These are phyloP conservation scores for Amorpha juglandis DNA, from an alignment of 2,888 invertebrate genomes.

Conservation along the genomic window DNA sequence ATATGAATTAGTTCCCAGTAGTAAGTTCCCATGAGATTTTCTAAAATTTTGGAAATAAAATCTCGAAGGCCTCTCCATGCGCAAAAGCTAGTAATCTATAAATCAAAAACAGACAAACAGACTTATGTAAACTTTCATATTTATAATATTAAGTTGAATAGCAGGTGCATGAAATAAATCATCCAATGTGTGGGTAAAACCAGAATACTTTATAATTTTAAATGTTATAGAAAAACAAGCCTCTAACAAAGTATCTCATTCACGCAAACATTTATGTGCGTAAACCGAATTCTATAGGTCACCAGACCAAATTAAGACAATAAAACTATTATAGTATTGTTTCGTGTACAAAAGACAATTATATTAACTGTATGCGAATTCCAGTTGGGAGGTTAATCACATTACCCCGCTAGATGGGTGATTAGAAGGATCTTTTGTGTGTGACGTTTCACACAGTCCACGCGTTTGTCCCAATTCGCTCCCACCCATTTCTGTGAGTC, in stretches of 20 bases:
- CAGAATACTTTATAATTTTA: not conserved
- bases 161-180: too few species aligned
- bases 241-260: not conserved
- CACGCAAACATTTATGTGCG: slow-evolving; percentile 40
- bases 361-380: slow-evolving; percentile 67
- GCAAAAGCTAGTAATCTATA: too few species aligned
- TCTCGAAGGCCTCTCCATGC: too few species aligned
- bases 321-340: slow-evolving; percentile 77
- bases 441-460: slow-evolving; percentile 25
- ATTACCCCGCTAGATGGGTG: slow-evolving; percentile 46
- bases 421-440: slow-evolving; percentile 27
- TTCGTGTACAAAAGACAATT: slow-evolving; percentile 74
- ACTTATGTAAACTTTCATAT: too few species aligned
- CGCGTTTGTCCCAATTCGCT: not conserved
- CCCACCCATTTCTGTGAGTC: not conserved
- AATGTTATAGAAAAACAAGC: not conserved
- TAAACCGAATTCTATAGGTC: slow-evolving; percentile 54
- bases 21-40: too few species aligned
- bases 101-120: too few species aligned
- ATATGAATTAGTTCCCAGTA: too few species aligned
- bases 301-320: slow-evolving; percentile 64
- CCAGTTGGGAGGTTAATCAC: slow-evolving; percentile 59
- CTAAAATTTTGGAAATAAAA: too few species aligned
- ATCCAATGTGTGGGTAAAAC: too few species aligned
- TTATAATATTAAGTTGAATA: too few species aligned